Conservation (phyloP, 2,797 vertebrate species). For the Amblyraja radiata region DNA sequence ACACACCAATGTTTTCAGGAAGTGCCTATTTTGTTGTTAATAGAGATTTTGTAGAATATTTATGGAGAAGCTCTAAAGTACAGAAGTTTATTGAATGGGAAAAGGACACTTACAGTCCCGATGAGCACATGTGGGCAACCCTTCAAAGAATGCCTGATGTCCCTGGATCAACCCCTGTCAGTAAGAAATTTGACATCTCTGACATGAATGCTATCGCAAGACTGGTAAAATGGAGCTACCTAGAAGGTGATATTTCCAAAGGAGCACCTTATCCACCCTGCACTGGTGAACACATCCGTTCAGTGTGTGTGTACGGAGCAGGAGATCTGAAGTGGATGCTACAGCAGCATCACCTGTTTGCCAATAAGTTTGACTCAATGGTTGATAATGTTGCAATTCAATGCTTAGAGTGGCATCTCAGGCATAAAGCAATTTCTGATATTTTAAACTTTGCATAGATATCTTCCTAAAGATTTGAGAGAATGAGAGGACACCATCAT, state of each 20-base stretch:
- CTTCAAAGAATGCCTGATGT: slow-evolving; percentile 73
- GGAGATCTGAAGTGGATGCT: slow-evolving; percentile 79
- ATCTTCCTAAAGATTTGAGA: background rate
- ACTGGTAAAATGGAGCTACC: slow-evolving; percentile 75
- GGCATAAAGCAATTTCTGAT: slow-evolving; percentile 64
- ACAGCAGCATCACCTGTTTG: slow-evolving; percentile 77
- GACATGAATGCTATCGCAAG: slow-evolving; percentile 71
- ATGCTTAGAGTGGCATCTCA: slow-evolving; percentile 75
- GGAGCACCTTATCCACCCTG: slow-evolving; percentile 69
- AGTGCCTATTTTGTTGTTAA: slow-evolving; percentile 78
- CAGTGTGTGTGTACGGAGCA: slow-evolving; percentile 71
- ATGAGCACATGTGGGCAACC: slow-evolving; percentile 83
- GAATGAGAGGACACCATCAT: background rate
- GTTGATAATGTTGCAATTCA: slow-evolving; percentile 65
- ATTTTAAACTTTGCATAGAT: background rate
- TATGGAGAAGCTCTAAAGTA: slow-evolving; percentile 59
- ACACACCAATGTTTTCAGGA: slow-evolving; percentile 68
- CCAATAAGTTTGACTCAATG: slow-evolving; percentile 79
- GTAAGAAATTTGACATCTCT: slow-evolving; percentile 65
- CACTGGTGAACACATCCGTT: slow-evolving; percentile 62
- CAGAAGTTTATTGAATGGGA: slow-evolving; percentile 68
- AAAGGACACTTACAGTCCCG: slow-evolving; percentile 78
- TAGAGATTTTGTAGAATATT: slow-evolving; percentile 59
- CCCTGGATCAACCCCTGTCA: slow-evolving; percentile 63
- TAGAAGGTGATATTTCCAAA: slow-evolving; percentile 60